phyloP scores from a whole-genome alignment of 1,140 invertebrate species.

The Steinernema khuongi region DNA sequence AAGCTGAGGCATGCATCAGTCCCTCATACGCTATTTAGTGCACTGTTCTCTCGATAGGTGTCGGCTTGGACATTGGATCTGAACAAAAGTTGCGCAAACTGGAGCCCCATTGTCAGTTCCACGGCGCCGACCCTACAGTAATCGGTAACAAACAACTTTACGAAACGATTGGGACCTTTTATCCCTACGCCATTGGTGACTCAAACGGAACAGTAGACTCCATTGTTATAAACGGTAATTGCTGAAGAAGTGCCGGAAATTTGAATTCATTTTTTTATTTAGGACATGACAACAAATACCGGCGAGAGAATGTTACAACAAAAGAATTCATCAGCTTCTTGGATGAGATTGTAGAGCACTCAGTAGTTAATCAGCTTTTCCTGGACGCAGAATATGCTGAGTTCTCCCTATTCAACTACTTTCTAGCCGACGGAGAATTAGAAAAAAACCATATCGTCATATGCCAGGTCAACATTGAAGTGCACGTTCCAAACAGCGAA shows the following conservation, averaged over 20 bases:
- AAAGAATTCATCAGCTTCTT: neutral
- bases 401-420: neutral
- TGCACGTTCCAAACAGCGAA: neutral
- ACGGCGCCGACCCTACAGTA: neutral
- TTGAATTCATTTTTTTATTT: no score
- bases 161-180: neutral
- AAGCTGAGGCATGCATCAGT: no score
- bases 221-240: neutral
- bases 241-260: no score
- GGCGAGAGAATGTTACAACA: neutral
- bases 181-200: neutral
- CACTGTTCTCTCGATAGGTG: neutral
- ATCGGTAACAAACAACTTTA: neutral
- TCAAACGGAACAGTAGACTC: neutral
- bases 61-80: neutral
- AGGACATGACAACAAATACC: neutral
- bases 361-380: neutral
- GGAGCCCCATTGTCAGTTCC: neutral
- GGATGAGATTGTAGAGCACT: neutral
- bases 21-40: neutral
- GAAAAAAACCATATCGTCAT: neutral
- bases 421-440: neutral
- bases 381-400: neutral
- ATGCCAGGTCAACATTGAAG: neutral
- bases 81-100: neutral